Evolutionary conservation across 2,113 vertebrate genomes (phyloP).

Genomic region (Misgurnus anguillicaudatus): DNA sequence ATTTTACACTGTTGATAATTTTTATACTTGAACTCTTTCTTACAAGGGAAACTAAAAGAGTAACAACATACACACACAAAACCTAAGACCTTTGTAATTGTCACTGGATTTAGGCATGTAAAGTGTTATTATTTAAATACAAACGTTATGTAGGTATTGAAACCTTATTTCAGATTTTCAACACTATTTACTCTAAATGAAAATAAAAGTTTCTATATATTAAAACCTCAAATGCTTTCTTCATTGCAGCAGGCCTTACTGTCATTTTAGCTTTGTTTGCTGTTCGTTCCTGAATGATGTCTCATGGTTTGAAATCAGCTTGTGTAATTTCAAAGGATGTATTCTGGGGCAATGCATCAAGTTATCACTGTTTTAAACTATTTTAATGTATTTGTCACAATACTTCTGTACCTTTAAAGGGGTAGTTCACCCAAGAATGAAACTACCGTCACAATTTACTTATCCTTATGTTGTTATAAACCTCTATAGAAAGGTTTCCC

Average conservation of each 20-base stretch:
- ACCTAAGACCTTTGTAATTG: constrained; percentile 92
- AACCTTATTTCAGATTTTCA: constrained; percentile 91
- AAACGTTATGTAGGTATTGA: constrained; percentile 89
- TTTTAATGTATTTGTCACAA: not conserved
- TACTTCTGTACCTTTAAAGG: too few species aligned
- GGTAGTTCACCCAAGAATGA: too few species aligned
- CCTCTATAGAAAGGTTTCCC: too few species aligned
- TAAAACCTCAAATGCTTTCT: constrained; percentile 57
- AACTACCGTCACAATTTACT: too few species aligned
- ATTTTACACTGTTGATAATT: constrained; percentile 98
- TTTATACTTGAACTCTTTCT: constrained; percentile 99
- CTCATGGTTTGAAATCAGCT: not conserved
- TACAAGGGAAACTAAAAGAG: constrained; percentile 89
- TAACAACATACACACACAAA: constrained; percentile 62
- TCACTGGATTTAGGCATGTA: constrained; percentile 93
- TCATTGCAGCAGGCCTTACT: constrained; percentile 49
- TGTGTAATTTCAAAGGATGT: constrained; percentile 14
- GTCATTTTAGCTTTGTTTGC: constrained; percentile 20
- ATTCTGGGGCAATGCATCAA: not conserved
- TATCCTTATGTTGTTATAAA: too few species aligned
- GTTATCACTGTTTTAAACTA: not conserved
- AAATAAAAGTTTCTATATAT: constrained; percentile 84
- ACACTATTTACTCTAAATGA: constrained; percentile 91
- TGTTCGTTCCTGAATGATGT: not conserved
- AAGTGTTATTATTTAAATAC: constrained; percentile 91